These are phyloP conservation scores for Aulostomus chinensis DNA, from an alignment of 2,797 vertebrate species.

Conservation along the genomic window DNA sequence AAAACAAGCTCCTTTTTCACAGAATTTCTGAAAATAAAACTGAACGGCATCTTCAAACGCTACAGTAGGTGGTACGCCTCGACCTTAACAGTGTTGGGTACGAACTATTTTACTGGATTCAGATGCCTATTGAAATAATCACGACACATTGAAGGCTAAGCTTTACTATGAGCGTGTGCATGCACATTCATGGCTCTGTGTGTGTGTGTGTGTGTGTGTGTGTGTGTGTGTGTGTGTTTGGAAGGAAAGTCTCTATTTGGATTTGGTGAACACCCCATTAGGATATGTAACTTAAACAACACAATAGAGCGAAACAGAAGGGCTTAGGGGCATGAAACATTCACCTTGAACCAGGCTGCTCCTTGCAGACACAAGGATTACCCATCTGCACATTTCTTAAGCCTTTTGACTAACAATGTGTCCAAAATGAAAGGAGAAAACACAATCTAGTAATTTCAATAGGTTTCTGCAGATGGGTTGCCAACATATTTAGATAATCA, in stretches of 20 bases:
- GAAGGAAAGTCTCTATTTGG: constrained; percentile 61
- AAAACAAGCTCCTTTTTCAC: too few species aligned
- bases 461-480: constrained; percentile 83
- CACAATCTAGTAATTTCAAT: constrained; percentile 84
- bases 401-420: constrained; percentile 85
- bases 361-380: constrained; percentile 81
- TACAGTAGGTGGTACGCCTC: too few species aligned
- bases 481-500: constrained; percentile 86
- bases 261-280: constrained; percentile 65
- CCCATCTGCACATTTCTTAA: constrained; percentile 89
- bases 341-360: constrained; percentile 86
- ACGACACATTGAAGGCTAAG: too few species aligned
- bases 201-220: constrained; percentile 13
- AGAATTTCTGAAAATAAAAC: too few species aligned
- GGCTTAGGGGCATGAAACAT: constrained; percentile 77
- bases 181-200: constrained; percentile 6
- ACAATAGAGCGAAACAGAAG: constrained; percentile 78
- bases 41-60: too few species aligned
- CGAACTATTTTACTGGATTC: too few species aligned
- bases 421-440: constrained; percentile 83
- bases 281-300: constrained; percentile 74
- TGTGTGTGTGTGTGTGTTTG: constrained; percentile 23
- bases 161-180: constrained; percentile 21
- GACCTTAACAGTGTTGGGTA: too few species aligned
- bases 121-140: too few species aligned